Conservation (phyloP, 2,113 vertebrate genomes). For the Oncorhynchus tshawytscha region DNA sequence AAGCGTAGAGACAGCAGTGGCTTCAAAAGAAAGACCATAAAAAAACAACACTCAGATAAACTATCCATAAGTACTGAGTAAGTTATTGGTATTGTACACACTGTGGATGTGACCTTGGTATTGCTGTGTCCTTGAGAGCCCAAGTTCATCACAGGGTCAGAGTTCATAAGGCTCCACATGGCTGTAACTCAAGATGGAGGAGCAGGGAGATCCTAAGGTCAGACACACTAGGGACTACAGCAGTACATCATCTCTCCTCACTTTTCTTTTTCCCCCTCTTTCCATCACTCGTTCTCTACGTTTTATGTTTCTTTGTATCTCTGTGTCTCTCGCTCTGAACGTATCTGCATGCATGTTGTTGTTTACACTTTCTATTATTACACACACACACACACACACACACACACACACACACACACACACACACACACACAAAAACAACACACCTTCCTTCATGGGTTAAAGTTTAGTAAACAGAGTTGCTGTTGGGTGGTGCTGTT, state of each 20-base stretch:
- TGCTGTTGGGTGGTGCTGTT: slow-evolving; percentile 35
- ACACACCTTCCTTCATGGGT: slow-evolving; percentile 37
- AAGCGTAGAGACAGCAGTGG: too few relatives aligned
- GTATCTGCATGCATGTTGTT: not conserved
- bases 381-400: not conserved
- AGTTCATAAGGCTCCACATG: slow-evolving; percentile 39
- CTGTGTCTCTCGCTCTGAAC: not conserved
- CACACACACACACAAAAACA: slow-evolving; percentile 19
- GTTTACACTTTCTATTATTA: slow-evolving; percentile 5
- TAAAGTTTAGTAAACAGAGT: slow-evolving; percentile 71
- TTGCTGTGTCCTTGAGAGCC: not conserved
- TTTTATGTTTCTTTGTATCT: not conserved
- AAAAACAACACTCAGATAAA: too few relatives aligned
- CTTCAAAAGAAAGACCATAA: too few relatives aligned
- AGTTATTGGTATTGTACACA: too few relatives aligned
- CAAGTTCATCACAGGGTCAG: slow-evolving; percentile 32
- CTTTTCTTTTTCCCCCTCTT: not conserved
- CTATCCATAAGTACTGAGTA: too few relatives aligned
- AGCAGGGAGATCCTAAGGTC: slow-evolving; percentile 39
- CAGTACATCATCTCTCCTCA: not conserved
- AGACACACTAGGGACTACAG: not conserved
- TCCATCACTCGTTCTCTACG: not conserved
- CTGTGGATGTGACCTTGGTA: too few relatives aligned
- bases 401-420: not conserved
- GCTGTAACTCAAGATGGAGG: slow-evolving; percentile 44